Evolutionary conservation across 2,888 invertebrate species (phyloP).

Genomic region (Leucozona laternaria): DNA sequence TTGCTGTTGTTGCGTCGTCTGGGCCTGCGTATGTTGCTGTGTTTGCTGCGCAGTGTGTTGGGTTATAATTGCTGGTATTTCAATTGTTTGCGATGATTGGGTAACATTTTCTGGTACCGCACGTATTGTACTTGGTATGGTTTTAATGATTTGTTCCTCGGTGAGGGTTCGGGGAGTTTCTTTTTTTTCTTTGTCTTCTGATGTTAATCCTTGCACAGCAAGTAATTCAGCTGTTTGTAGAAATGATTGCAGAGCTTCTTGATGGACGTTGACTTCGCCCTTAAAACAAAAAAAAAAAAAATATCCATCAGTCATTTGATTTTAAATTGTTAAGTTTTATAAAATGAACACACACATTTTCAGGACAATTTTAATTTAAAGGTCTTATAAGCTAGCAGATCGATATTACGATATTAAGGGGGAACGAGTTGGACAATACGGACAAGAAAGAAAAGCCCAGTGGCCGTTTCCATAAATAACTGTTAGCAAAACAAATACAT

Average conservation of each 20-base stretch:
- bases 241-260: constrained; percentile 91
- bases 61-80: constrained; percentile 81
- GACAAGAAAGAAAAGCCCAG: no score
- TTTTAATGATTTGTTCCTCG: constrained; percentile 82
- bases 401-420: no score
- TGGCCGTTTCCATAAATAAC: no score
- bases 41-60: constrained; percentile 76
- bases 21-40: constrained; percentile 76
- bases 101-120: constrained; percentile 79
- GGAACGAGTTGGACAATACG: no score
- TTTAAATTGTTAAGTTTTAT: no score
- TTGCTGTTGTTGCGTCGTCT: constrained; percentile 77
- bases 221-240: constrained; percentile 90
- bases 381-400: no score
- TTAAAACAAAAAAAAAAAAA: constrained; percentile 76
- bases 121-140: constrained; percentile 83
- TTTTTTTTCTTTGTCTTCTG: constrained; percentile 83
- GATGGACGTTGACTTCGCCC: constrained; percentile 92
- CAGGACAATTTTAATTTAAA: no score
- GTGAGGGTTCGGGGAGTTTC: constrained; percentile 80
- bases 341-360: no score
- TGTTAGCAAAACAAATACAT: no score
- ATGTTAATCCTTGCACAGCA: constrained; percentile 90
- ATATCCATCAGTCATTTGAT: background rate
- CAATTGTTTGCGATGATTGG: constrained; percentile 81